phyloP scores from a whole-genome alignment of 2,113 vertebrate genomes.

The Emydocephalus ijimae region DNA sequence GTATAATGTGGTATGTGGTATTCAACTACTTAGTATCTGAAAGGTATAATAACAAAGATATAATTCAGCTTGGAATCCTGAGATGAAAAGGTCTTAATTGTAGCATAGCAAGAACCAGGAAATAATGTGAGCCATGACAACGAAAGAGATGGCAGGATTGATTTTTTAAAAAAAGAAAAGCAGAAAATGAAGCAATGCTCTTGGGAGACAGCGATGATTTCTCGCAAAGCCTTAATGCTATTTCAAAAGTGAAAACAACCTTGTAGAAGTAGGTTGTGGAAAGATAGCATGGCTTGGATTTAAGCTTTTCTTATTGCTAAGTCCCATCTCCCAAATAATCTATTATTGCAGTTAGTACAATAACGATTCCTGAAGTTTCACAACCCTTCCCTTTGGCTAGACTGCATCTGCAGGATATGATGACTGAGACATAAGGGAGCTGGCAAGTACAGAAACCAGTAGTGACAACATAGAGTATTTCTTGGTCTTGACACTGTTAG shows the following conservation, averaged over 20 bases:
- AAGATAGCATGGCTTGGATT: not conserved
- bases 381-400: not conserved
- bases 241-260: slow-evolving; percentile 6
- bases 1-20: not conserved
- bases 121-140: not conserved
- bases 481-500: not conserved
- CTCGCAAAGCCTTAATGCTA: not conserved
- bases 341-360: not conserved
- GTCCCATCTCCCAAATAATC: not conserved
- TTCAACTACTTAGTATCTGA: not conserved
- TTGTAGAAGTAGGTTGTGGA: not conserved
- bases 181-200: not conserved
- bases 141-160: not conserved
- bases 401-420: not conserved
- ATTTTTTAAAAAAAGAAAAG: not conserved
- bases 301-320: not conserved
- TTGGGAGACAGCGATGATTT: not conserved
- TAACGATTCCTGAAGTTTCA: not conserved
- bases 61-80: not conserved
- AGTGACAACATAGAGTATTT: not conserved
- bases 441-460: not conserved
- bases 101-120: not conserved
- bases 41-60: fast-evolving
- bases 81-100: not conserved
- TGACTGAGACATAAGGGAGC: not conserved